Evolutionary conservation across 2,888 invertebrate genomes (phyloP).

Genomic region (Timema podura): DNA sequence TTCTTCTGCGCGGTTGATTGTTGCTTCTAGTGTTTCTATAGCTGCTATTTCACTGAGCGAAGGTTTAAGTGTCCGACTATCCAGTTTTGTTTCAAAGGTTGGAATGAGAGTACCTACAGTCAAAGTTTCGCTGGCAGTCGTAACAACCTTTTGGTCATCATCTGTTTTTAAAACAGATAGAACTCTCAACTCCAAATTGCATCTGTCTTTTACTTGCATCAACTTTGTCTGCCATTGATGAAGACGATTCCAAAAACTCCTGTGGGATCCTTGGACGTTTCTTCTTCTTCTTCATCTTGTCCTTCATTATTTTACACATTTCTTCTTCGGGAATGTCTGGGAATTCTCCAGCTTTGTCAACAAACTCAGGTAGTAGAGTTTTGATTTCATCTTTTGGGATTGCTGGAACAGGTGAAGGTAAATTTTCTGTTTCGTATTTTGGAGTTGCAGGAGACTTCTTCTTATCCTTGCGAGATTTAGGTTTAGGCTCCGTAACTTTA

Average conservation of each 20-base stretch:
- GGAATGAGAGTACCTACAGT: too few relatives aligned
- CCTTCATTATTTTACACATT: constrained; percentile 34
- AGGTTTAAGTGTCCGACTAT: too few relatives aligned
- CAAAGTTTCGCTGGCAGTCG: too few relatives aligned
- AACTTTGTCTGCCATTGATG: constrained; percentile 6
- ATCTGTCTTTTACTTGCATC: constrained; percentile 14
- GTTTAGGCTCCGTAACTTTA: not conserved
- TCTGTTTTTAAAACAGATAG: not conserved
- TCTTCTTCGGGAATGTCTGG: constrained; percentile 41
- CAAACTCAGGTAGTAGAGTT: not conserved
- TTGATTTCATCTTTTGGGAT: constrained; percentile 10
- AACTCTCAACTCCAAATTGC: not conserved
- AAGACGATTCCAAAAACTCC: constrained; percentile 24
- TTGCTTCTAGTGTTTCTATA: too few relatives aligned
- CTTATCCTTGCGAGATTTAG: constrained; percentile 5
- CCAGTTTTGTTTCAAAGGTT: too few relatives aligned
- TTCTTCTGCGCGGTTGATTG: too few relatives aligned
- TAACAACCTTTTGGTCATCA: too few relatives aligned
- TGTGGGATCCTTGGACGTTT: constrained; percentile 33
- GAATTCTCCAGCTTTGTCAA: constrained; percentile 37
- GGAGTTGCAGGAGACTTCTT: not conserved
- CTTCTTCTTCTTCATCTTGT: constrained; percentile 35
- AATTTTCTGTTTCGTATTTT: too few relatives aligned
- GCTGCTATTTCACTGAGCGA: too few relatives aligned
- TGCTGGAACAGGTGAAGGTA: too few relatives aligned